Evolutionary conservation across 2,888 invertebrate species (phyloP).

Genomic region (Litoditis marina): DNA sequence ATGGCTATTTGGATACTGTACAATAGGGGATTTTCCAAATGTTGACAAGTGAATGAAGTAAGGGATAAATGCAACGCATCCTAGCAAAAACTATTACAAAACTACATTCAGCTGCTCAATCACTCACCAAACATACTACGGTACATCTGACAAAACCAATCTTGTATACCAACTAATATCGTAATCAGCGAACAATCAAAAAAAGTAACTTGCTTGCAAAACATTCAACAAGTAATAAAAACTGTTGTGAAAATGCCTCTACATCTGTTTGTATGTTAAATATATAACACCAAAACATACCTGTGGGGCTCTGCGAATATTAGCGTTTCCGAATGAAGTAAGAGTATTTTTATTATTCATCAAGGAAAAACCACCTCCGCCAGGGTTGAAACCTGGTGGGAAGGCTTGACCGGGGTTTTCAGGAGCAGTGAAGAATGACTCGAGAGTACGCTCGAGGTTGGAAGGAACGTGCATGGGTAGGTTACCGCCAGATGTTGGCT

Average conservation of each 20-base stretch:
- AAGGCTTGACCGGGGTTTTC: conserved; percentile 42
- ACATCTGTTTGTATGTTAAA: too few species aligned
- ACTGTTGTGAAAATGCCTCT: neutral
- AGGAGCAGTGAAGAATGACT: conserved; percentile 58
- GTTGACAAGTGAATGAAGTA: too few species aligned
- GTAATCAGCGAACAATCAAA: too few species aligned
- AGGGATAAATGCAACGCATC: too few species aligned
- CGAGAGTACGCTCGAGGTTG: conserved; percentile 54
- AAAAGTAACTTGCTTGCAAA: too few species aligned
- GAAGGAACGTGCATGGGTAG: conserved; percentile 44
- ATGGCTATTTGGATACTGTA: too few species aligned
- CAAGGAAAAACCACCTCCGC: conserved; percentile 57
- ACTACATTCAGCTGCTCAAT: too few species aligned
- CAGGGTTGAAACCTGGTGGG: conserved; percentile 55
- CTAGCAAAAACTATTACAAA: too few species aligned
- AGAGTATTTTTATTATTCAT: conserved; percentile 51
- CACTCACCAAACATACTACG: too few species aligned
- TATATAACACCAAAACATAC: conserved; percentile 15
- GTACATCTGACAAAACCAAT: too few species aligned
- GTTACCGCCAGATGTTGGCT: conserved; percentile 20
- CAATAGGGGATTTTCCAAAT: too few species aligned
- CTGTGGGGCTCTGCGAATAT: conserved; percentile 33
- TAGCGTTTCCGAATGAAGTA: conserved; percentile 42
- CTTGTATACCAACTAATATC: too few species aligned
- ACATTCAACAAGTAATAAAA: neutral